phyloP scores from a whole-genome alignment of 2,797 vertebrate genomes.

The Coracias cyanogaster region DNA sequence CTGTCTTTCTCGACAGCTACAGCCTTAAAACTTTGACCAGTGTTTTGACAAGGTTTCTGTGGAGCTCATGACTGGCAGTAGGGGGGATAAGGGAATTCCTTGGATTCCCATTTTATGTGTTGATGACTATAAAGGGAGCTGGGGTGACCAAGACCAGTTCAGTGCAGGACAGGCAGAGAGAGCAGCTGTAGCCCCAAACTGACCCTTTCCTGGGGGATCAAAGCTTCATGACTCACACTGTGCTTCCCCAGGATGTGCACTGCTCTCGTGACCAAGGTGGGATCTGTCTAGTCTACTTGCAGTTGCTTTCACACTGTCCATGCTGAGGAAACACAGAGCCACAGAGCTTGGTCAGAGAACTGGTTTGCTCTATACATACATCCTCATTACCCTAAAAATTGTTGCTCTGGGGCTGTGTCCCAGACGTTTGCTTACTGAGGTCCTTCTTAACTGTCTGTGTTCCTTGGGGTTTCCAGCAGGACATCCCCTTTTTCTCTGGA shows the following conservation, averaged over 20 bases:
- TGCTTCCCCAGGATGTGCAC: accelerated
- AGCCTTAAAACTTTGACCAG: not conserved
- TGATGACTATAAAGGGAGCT: not conserved
- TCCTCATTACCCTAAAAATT: not conserved
- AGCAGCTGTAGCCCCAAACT: not conserved
- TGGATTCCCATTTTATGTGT: not conserved
- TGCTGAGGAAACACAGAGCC: not conserved
- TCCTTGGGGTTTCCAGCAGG: not conserved
- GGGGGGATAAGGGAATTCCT: not conserved
- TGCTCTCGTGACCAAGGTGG: not conserved
- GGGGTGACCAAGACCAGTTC: not conserved
- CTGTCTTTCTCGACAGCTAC: not conserved
- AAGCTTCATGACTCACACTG: not conserved
- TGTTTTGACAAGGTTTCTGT: not conserved
- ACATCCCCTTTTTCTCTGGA: not conserved
- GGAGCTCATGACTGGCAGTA: not conserved
- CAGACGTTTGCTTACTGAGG: not conserved
- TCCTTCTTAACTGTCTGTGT: not conserved
- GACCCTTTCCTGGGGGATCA: not conserved
- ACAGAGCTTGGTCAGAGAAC: accelerated
- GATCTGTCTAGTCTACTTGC: not conserved
- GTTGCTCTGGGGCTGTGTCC: accelerated
- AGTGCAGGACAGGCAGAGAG: not conserved
- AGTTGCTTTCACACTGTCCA: not conserved
- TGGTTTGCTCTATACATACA: accelerated